Evolutionary conservation across 2,113 vertebrate species (phyloP).

Genomic region (Cisticola juncidis): DNA sequence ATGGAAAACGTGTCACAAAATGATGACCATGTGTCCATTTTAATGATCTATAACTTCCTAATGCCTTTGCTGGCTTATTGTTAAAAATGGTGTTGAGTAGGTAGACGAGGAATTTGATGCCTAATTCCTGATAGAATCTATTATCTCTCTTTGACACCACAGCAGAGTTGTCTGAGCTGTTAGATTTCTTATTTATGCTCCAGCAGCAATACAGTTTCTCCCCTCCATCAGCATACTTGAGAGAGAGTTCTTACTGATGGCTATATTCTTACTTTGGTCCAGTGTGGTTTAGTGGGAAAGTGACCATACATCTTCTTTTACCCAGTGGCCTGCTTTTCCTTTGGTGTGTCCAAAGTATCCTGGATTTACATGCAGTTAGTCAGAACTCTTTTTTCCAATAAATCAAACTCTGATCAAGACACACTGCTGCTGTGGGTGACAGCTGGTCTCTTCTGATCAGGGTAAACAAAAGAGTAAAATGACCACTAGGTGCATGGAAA

Average conservation of each 20-base stretch:
- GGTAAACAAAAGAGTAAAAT: not conserved
- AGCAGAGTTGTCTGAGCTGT: not conserved
- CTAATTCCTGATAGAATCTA: not conserved
- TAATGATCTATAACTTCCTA: not conserved
- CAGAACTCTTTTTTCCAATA: not conserved
- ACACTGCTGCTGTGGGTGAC: not conserved
- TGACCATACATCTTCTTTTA: not conserved
- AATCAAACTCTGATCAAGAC: not conserved
- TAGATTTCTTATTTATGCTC: not conserved
- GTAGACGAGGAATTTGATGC: not conserved
- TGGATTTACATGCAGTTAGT: not conserved
- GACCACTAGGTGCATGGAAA: not conserved
- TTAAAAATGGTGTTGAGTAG: not conserved
- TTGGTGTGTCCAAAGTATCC: not conserved
- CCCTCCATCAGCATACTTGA: not conserved
- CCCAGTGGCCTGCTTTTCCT: not conserved
- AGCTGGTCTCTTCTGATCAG: not conserved
- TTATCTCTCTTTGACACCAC: not conserved
- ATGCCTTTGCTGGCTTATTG: not conserved
- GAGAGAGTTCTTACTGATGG: not conserved
- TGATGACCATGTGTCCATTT: not conserved
- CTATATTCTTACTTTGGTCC: not conserved
- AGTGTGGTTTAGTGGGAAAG: not conserved
- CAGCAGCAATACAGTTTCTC: not conserved
- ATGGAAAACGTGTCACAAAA: not conserved